These are phyloP conservation scores for Tapirus indicus DNA, from an alignment of 2,797 vertebrate genomes.

Conservation along the genomic window DNA sequence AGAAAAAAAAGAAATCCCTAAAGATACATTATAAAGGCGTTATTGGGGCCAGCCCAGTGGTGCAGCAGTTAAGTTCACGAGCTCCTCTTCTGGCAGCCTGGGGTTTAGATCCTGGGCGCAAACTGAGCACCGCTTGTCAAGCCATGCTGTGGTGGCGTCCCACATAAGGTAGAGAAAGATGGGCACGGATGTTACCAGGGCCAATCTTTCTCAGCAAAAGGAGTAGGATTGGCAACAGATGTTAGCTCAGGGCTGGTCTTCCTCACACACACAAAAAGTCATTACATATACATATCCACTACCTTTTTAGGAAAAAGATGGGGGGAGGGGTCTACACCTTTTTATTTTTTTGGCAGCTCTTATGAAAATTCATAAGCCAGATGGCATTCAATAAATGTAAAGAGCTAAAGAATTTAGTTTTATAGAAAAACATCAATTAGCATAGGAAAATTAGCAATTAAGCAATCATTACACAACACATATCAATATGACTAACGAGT, in stretches of 20 bases:
- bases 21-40: neutral
- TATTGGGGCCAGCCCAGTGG: too few relatives aligned
- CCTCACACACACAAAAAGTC: neutral
- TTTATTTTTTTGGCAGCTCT: conserved; percentile 73
- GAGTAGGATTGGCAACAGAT: too few relatives aligned
- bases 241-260: too few relatives aligned
- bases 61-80: too few relatives aligned
- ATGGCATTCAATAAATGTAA: conserved; percentile 83
- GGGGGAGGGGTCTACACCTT: neutral
- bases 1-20: neutral
- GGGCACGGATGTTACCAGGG: too few relatives aligned
- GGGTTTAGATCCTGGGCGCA: too few relatives aligned
- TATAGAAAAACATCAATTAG: conserved; percentile 85
- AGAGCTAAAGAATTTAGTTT: conserved; percentile 83
- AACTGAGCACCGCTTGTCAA: too few relatives aligned
- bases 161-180: too few relatives aligned
- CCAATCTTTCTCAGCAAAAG: too few relatives aligned
- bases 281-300: conserved; percentile 34
- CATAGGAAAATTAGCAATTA: conserved; percentile 84
- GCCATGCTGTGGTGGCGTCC: too few relatives aligned
- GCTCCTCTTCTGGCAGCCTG: too few relatives aligned
- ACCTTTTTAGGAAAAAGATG: neutral
- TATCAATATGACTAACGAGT: conserved; percentile 83
- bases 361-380: conserved; percentile 85
- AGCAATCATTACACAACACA: conserved; percentile 79